Base-by-base conservation (phyloP, 92 coral and sea anemone species). In the Montipora capitata region DNA sequence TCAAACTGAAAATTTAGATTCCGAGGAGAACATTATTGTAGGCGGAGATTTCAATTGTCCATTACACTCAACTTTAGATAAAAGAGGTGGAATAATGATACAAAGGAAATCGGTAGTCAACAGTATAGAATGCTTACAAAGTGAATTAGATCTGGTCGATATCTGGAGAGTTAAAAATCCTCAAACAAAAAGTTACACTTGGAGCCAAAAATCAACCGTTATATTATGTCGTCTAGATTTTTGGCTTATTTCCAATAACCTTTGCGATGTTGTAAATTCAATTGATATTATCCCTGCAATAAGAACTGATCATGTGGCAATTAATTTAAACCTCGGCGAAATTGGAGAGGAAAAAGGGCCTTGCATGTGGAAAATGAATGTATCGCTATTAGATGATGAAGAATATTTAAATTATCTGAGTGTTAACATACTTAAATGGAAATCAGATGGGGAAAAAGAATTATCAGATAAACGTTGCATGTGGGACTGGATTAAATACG, bases 91-190 rank as follows among this genome's bases (percentile, higher is more conserved):
- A 48, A 48, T 48, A 48, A 48, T 48, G 52, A 48, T 48, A 48
- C 52, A 3, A 48, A 48, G 52, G 76, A 70, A 70, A 71, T 27
- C 48, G 48, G 48, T 38, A 12, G 76, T 73, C 20, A 73, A 15
- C 17, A 73, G 78, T 43, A 48, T 48, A 48, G 52, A 48, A 42
- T 73, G 35, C 11, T 17, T 68, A 3, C 73, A 68, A 68, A 68
- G 20, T 44, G 78, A 42, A 43, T 72, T 4, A 7, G 49, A 72
- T 43, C 59, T 68, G 17, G 73, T 16, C 1, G 73, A 68, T 68
- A 68, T 17, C 41, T 68, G 73, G 73, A 12, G 45, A 7, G 35
- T 68, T 68, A 68, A 17, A 68, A 68, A 68, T 68, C 73, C 73
- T 12, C 20, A 68, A 11, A 68, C 17, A 68, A 68, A 13, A 68